Evolutionary conservation across 92 coral and sea anemone species (phyloP).

Genomic region (Heliopora coerulea): DNA sequence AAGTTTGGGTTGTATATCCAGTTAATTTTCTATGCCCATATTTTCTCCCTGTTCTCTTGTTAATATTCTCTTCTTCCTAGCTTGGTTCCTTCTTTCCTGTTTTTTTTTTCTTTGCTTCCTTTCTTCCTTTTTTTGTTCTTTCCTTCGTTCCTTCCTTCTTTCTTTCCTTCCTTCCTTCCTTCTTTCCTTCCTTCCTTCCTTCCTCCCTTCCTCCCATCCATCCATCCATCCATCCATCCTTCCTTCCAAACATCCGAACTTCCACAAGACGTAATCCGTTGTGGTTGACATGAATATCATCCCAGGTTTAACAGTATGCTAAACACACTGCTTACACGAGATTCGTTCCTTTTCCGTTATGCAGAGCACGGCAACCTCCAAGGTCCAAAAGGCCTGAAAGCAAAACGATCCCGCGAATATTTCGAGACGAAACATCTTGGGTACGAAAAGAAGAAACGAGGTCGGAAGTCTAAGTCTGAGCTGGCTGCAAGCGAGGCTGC

Average conservation of each 20-base stretch:
- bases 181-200: neutral
- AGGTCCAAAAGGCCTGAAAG: slow-evolving; percentile 97
- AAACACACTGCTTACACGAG: no score
- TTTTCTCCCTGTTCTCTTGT: neutral
- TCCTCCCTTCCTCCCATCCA: neutral
- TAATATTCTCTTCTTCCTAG: no score
- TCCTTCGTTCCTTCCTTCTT: neutral
- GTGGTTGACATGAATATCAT: no score
- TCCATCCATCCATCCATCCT: neutral
- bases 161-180: neutral
- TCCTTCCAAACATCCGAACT: neutral
- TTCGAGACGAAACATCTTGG: slow-evolving; percentile 98
- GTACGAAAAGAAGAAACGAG: slow-evolving; percentile 92
- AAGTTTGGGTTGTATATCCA: no score
- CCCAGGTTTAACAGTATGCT: no score
- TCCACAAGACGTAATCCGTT: no score
- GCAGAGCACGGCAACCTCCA: slow-evolving; percentile 94
- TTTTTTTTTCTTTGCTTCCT: no score
- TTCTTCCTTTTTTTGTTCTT: no score
- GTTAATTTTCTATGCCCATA: neutral
- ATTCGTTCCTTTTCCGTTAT: slow-evolving; percentile 35
- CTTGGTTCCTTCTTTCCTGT: no score
- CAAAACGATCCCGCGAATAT: slow-evolving; percentile 97
- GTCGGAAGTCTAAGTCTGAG: slow-evolving; percentile 85
- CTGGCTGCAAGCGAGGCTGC: slow-evolving; percentile 50